A percentile compares a stretch with the other conserved stretches of the same genome.
These are phyloP conservation scores for Eurytoma californica DNA, from an alignment of 2,888 invertebrate species.

Conservation along the genomic window DNA sequence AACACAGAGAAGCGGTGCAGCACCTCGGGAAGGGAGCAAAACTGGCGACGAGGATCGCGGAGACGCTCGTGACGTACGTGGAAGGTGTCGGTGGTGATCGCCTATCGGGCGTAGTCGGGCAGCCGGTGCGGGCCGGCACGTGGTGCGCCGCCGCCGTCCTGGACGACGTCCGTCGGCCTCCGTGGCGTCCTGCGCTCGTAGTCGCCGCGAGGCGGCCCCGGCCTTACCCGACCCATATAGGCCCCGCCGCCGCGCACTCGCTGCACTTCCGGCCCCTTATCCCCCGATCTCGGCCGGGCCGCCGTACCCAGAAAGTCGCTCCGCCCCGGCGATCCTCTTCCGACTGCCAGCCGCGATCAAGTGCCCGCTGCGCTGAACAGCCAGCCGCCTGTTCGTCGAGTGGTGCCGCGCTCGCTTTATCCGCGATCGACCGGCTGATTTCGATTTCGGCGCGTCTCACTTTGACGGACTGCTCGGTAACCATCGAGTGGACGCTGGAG, in stretches of 20 bases:
- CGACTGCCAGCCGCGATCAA: too few species aligned
- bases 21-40: background rate
- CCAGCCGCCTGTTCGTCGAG: too few species aligned
- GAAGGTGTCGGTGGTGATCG: background rate
- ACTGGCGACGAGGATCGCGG: too few species aligned
- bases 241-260: background rate
- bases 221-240: constrained; percentile 12
- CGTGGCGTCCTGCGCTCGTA: background rate
- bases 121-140: constrained; percentile 17
- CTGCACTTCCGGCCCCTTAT: background rate
- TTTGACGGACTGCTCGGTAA: too few species aligned
- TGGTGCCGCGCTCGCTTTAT: too few species aligned
- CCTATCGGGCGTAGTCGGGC: background rate
- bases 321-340: too few species aligned
- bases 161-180: background rate
- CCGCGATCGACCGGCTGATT: too few species aligned
- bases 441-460: too few species aligned
- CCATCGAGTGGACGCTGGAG: too few species aligned
- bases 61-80: background rate
- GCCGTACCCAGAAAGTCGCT: too few species aligned
- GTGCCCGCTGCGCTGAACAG: too few species aligned
- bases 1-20: background rate
- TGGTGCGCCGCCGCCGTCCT: constrained; percentile 20
- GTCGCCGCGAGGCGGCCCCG: constrained; percentile 10
- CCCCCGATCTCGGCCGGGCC: too few species aligned